Percentiles rank a stretch among this genome's conserved stretches.
Evolutionary conservation across 2,113 vertebrate species (phyloP).

Genomic region (Tricholaema leucomelas): DNA sequence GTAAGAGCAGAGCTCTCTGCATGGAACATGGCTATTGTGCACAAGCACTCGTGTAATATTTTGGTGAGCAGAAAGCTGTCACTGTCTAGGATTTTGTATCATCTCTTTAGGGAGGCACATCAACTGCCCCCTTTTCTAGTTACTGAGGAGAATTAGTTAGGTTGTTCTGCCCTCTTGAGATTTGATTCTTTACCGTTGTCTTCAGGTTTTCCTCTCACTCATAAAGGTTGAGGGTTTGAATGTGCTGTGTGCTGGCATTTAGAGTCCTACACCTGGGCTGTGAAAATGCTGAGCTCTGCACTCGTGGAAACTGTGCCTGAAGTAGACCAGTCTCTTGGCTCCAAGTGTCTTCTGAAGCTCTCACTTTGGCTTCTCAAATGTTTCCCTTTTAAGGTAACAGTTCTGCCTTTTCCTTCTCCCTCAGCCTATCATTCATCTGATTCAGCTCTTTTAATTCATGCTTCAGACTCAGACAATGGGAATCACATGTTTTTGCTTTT

Average conservation of each 20-base stretch:
- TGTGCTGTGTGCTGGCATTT: accelerated
- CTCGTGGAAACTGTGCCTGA: not conserved
- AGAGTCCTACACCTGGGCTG: not conserved
- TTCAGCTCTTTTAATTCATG: slow-evolving; percentile 7
- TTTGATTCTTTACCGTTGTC: not conserved
- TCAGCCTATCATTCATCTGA: not conserved
- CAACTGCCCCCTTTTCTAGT: not conserved
- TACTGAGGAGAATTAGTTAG: slow-evolving; percentile 1
- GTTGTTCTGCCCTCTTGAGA: not conserved
- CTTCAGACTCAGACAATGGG: not conserved
- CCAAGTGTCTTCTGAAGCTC: not conserved
- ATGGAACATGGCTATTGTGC: not conserved
- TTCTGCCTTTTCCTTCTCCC: not conserved
- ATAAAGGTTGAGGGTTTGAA: not conserved
- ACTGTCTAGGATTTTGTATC: not conserved
- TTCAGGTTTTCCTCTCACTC: not conserved
- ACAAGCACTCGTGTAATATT: not conserved
- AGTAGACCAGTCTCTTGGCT: not conserved
- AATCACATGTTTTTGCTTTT: not conserved
- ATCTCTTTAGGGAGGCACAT: not conserved
- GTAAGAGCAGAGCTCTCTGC: not conserved
- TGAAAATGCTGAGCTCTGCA: accelerated
- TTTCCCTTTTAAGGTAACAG: slow-evolving; percentile 13
- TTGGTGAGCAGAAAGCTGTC: not conserved
- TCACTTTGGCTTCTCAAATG: not conserved